Base-by-base conservation (phyloP, 2,113 vertebrate species). In the Tupaia chinensis region DNA sequence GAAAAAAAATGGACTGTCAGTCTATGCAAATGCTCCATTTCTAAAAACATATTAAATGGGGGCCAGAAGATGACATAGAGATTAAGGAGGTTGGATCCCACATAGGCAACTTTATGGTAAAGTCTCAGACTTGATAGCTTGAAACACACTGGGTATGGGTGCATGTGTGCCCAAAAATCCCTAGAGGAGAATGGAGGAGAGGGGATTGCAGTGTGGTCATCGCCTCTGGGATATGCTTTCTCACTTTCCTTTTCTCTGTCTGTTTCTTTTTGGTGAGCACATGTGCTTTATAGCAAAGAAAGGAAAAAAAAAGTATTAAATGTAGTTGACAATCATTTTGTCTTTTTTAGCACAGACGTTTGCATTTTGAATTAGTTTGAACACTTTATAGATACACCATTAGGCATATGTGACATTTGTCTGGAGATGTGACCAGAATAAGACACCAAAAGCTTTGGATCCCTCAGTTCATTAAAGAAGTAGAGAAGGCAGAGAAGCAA, bases 1-100 rank as follows among this genome's bases (percentile, higher is more conserved):
- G 93, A 97, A 97, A 95, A 85, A 97, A 97, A 98, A 97, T 96
- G 96, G 97, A 97, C 97, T 93, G 92, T 98, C 97, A 98, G 91
- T 91, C 93, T 97, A 97, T 96, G 97, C 97, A 98, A 97, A 98
- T 96, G 89, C 68, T 95, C 20, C 54, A 69, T 73, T 98, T 97
- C 95, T 96, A 89, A 89, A 96, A 96, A 96, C 84, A 13, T 44
- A 13, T 44, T 44, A 44, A 44, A 44, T 44, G 44, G 44, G 44
- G 44, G 44, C 44, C 44, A 44, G 44, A 4, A 44, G 44, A 44
- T 44, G 44, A 5, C 44, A 44, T 44, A 44, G 44, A 44, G 44
- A 44, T 44, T 44, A 44, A 44, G 44, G 44, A 44, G 44, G 44
- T 44, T 44, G 44, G 44, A 44, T 44, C 44, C 44, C 44, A 44